Base-by-base conservation (phyloP, 2,797 vertebrate species). In the Brotula barbata region DNA sequence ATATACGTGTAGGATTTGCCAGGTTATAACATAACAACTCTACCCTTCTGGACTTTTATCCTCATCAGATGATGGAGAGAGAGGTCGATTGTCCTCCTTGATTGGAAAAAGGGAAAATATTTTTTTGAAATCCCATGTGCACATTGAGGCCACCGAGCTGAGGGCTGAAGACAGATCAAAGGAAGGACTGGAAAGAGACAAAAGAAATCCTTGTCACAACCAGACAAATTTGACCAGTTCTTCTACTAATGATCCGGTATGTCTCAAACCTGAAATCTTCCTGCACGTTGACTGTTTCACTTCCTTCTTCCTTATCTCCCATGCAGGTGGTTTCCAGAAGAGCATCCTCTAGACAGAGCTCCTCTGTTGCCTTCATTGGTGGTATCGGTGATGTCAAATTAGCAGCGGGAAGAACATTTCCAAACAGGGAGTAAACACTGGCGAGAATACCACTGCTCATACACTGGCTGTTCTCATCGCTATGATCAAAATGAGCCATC, bases 111-210 rank as follows among this genome's bases (percentile, higher is more conserved):
- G 15, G 7, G 65, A 68, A 34, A 79, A 54, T 23, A 62, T 42
- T 16, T 56, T 68, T 6, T 48, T 64, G 10, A 84, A 37, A 64
- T 50, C 65, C 80, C 71, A 80, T 0, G 52, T 44, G 1, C 15
- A 21, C 5, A 43, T 74, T 12, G 44, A 48, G 0, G 68, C 78
- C 13, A 86, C 58, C 1, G 80, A 81, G 19, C 58, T 58, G 28
- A 91, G 72, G 34, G 83, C 83, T 50, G 84, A 64, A 2, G 84
- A 68, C 1, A 90, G 59, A 7, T 87, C 85, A 14, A 46, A 22
- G 33, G 57, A 23, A 28, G 46, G 28, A 47, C 89, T 90, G 25
- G 19, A n/a, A 25, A 71, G 52, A 42, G 23, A 15, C 9, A 15
- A 40, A 6, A 0, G 11, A 1, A 45, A 36, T 13, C 37, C 4